Evolutionary conservation across 2,113 vertebrate genomes (phyloP), one percentile per base, ranked within the genome.

Genomic region (Myotis yumanensis): DNA sequence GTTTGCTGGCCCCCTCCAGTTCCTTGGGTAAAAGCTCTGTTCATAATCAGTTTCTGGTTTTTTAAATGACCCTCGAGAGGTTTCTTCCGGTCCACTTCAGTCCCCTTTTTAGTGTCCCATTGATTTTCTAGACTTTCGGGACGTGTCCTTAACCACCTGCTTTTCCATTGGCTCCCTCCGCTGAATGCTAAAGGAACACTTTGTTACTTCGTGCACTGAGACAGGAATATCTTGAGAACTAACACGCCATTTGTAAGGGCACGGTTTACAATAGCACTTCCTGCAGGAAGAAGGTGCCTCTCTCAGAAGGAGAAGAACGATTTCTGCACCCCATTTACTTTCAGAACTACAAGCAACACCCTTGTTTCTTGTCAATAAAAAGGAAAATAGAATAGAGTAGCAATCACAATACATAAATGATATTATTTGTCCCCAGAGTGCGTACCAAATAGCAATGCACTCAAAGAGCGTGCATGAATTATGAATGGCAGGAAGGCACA

Each of bases 111-210:
- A 97, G 97, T 95, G 97, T 98, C 96, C 97, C 97, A 97, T 97
- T 98, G 98, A 98, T 98, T 98, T 98, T 98, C 97, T 96, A 98
- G 98, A 98, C 97, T 97, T 98, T 93, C 97, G 97, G 97, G 98
- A 98, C 69, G 66, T 91, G 95, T 93, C 97, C 94, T 97, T 98
- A 97, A 97, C 97, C 20, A 94, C 93, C 96, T 98, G 96, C 93
- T 96, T 98, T 97, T 93, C 94, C 86, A 96, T 64, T 96, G 97
- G 94, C 96, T 97, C 84, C 81, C 96, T 97, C 80, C 10, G 64
- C 92, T 97, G 97, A 98, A 98, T 93, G 92, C 95, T 96, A 95
- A 98, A 97, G 96, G 97, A 97, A 97, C 94, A 97, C 95, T 98
- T 97, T 98, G 96, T 97, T 96, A 96, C 97, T 96, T 95, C 20